These are phyloP conservation scores for Atta colombica DNA, from an alignment of 1,140 invertebrate species.

Conservation along the genomic window DNA sequence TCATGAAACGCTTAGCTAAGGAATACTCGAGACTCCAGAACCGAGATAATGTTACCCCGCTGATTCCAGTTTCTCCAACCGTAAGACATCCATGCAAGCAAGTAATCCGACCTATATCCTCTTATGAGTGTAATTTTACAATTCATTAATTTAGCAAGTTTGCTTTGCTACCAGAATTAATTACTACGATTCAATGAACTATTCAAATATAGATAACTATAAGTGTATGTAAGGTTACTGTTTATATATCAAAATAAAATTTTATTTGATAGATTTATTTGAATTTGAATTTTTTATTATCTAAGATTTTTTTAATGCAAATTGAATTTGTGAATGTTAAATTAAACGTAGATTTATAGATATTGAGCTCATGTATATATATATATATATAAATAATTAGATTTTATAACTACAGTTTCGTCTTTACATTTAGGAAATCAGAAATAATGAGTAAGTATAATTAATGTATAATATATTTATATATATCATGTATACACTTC, in stretches of 20 bases:
- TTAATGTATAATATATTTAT: constrained; percentile 7
- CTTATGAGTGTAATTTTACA: constrained; percentile 34
- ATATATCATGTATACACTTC: constrained; percentile 7
- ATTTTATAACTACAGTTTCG: not conserved
- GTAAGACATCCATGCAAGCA: constrained; percentile 6
- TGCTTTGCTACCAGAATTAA: constrained; percentile 9
- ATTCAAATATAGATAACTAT: not conserved
- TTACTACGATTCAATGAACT: constrained; percentile 13
- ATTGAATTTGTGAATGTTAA: constrained; percentile 10
- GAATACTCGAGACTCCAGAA: constrained; percentile 9
- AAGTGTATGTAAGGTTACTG: not conserved
- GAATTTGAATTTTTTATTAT: not conserved
- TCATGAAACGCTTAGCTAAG: constrained; percentile 32
- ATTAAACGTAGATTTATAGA: not conserved
- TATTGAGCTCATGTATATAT: not conserved
- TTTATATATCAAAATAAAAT: not conserved
- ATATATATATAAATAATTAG: too few species aligned
- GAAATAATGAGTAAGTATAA: not conserved
- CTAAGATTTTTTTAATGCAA: not conserved
- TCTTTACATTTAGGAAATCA: not conserved
- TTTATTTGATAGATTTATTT: not conserved
- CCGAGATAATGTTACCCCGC: constrained; percentile 34
- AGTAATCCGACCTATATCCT: not conserved
- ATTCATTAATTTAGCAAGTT: constrained; percentile 39
- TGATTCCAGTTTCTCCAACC: not conserved